A percentile compares a stretch with the other conserved stretches of the same genome.
Conservation (phyloP, 2,888 invertebrate genomes). For the Minunthozetes semirufus region DNA sequence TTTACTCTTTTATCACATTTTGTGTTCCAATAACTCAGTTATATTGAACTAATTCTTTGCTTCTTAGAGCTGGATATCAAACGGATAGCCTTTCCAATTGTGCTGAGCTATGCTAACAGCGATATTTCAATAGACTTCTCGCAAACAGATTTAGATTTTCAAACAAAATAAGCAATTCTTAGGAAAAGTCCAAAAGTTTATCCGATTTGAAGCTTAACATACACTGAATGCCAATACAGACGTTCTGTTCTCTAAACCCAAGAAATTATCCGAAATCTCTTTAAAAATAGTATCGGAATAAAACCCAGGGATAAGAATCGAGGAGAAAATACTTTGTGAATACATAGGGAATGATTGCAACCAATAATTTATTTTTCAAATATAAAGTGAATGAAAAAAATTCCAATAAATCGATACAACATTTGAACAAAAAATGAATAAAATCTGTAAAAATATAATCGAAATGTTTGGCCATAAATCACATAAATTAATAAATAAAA, state of each 20-base stretch:
- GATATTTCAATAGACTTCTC: background rate
- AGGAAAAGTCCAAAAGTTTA: too few species aligned
- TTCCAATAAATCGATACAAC: background rate
- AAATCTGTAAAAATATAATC: conserved; percentile 17
- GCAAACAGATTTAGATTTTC: too few species aligned
- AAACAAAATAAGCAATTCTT: too few species aligned
- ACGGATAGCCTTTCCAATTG: background rate
- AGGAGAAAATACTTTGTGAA: background rate
- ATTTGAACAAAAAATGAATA: conserved; percentile 11
- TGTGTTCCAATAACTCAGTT: conserved; percentile 23
- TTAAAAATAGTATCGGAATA: too few species aligned
- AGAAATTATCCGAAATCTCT: too few species aligned
- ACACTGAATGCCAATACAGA: too few species aligned
- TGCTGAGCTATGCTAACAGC: background rate
- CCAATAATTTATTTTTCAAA: conserved; percentile 26
- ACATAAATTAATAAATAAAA: conserved; percentile 10
- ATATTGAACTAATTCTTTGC: conserved; percentile 12
- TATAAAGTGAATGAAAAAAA: conserved; percentile 20
- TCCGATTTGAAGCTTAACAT: too few species aligned
- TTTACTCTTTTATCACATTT: background rate
- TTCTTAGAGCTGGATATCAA: background rate
- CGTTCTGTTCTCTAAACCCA: too few species aligned
- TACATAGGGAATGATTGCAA: background rate
- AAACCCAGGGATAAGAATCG: too few species aligned
- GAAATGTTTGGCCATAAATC: conserved; percentile 5